Evolutionary conservation across 2,888 invertebrate species (phyloP).

Genomic region (Rotaria macrura): DNA sequence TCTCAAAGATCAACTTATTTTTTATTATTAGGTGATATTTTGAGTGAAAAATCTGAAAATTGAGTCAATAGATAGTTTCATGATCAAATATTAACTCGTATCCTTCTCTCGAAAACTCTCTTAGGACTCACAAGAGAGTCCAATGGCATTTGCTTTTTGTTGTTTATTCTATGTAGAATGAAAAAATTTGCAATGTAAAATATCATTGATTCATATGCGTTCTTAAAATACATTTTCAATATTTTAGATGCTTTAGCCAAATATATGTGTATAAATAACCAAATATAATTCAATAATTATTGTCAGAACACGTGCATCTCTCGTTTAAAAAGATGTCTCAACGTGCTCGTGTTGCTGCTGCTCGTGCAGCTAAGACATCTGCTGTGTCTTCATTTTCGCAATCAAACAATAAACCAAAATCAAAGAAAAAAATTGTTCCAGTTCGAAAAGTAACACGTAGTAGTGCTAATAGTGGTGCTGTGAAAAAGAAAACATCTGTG

Average conservation of each 20-base stretch:
- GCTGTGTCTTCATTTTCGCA: not conserved
- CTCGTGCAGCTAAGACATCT: not conserved
- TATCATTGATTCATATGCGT: not conserved
- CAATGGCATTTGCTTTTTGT: constrained; percentile 3
- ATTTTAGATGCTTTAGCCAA: not conserved
- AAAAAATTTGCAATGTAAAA: not conserved
- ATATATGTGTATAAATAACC: not conserved
- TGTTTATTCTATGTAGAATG: not conserved
- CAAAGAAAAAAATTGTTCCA: not conserved
- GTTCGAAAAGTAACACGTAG: not conserved
- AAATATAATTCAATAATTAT: not conserved
- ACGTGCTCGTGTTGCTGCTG: constrained; percentile 4
- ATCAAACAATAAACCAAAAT: constrained; percentile 6
- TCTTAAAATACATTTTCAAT: not conserved
- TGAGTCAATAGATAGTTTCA: not conserved
- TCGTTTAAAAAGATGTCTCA: not conserved
- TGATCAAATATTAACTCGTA: not conserved
- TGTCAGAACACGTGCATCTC: not conserved
- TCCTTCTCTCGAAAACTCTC: constrained; percentile 1
- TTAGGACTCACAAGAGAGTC: not conserved
- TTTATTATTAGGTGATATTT: not conserved
- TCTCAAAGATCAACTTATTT: not conserved
- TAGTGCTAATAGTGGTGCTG: not conserved
- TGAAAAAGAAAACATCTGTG: not conserved
- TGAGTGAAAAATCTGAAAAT: not conserved